phyloP scores from a whole-genome alignment of 2,113 vertebrate genomes.

The Podarcis cretensis region DNA sequence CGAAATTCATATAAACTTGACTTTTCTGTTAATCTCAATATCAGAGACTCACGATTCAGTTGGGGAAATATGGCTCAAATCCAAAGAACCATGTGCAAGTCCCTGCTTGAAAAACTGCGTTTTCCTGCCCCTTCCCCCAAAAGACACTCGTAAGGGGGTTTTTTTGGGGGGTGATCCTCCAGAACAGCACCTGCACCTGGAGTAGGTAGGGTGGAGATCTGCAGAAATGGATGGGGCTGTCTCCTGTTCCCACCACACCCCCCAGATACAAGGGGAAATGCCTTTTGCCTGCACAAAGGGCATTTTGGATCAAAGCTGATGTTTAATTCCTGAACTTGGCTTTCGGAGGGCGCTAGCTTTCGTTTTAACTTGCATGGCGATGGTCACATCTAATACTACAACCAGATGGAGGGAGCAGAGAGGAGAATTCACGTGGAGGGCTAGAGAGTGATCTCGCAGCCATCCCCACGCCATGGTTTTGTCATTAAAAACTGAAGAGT shows the following conservation, averaged over 20 bases:
- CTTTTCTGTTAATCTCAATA: not conserved
- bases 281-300: not conserved
- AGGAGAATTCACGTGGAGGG: not conserved
- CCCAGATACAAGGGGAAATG: not conserved
- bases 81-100: not conserved
- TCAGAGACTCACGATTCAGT: not conserved
- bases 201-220: not conserved
- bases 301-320: not conserved
- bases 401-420: not conserved
- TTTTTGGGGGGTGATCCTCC: not conserved
- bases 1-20: not conserved
- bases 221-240: not conserved
- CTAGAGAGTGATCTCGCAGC: not conserved
- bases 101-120: not conserved
- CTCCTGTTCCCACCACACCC: too few relatives aligned
- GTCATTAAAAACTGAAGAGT: too few relatives aligned
- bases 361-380: not conserved
- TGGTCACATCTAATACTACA: not conserved
- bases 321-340: not conserved
- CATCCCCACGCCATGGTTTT: too few relatives aligned
- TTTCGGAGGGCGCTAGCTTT: too few relatives aligned
- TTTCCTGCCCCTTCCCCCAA: not conserved
- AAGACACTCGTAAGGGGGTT: not conserved
- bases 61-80: not conserved
- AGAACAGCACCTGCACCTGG: not conserved